These are phyloP conservation scores for Megathymus violae DNA, from an alignment of 1,140 invertebrate genomes.

Conservation along the genomic window DNA sequence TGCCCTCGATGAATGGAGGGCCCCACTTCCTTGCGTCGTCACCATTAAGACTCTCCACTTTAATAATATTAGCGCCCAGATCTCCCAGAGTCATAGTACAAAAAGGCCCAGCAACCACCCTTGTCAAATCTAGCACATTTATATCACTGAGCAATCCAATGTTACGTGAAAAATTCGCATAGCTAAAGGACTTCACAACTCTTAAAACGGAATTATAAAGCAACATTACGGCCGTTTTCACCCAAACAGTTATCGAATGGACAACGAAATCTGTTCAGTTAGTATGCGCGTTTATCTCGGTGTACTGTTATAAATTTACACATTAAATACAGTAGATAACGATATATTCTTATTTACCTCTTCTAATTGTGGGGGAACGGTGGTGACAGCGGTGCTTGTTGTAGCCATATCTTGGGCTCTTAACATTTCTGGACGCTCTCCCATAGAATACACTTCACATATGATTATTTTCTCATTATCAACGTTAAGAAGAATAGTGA, in stretches of 20 bases:
- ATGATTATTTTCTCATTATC: conserved; percentile 58
- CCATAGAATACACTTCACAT: conserved; percentile 56
- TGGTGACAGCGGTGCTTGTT: conserved; percentile 71
- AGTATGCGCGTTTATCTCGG: conserved; percentile 17
- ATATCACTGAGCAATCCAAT: conserved; percentile 83
- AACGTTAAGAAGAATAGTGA: too few relatives aligned
- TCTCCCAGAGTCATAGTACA: conserved; percentile 97
- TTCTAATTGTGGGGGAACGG: conserved; percentile 64
- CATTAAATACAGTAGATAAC: conserved; percentile 67
- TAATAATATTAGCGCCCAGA: conserved; percentile 97
- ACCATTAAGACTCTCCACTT: conserved; percentile 92
- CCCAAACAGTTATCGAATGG: conserved; percentile 16
- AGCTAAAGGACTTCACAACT: conserved; percentile 6
- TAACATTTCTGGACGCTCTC: conserved; percentile 53
- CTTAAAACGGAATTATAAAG: conserved; percentile 24
- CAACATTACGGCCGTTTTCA: conserved; percentile 18
- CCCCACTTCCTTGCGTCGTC: conserved; percentile 97
- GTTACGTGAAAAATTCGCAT: conserved; percentile 71
- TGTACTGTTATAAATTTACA: conserved; percentile 47
- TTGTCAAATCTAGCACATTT: conserved; percentile 91
- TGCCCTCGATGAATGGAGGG: conserved; percentile 92
- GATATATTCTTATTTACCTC: conserved; percentile 61
- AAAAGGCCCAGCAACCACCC: conserved; percentile 93
- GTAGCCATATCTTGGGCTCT: conserved; percentile 71
- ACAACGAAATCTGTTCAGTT: conserved; percentile 9